These are phyloP conservation scores for Cantharis rufa DNA, from an alignment of 2,888 invertebrate species.

Conservation along the genomic window DNA sequence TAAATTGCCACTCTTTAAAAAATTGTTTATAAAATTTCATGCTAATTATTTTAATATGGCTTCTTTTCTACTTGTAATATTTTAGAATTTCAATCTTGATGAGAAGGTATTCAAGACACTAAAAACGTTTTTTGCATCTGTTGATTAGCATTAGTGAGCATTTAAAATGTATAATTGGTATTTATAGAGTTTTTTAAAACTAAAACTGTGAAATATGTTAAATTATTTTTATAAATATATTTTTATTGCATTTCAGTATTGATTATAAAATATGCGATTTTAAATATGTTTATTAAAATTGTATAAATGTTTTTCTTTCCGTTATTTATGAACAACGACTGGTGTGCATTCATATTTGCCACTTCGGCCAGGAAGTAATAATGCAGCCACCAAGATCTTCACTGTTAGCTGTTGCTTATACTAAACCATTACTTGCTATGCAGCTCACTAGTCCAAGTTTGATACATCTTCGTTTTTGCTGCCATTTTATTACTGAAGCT, in stretches of 20 bases:
- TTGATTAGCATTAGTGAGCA: neutral
- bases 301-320: neutral
- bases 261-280: neutral
- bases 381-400: no score
- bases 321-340: neutral
- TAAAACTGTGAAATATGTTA: slow-evolving; percentile 7
- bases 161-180: neutral
- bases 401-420: no score
- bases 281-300: slow-evolving; percentile 3
- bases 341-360: no score
- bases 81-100: neutral
- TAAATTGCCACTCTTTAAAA: neutral
- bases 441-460: no score
- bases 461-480: no score
- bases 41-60: neutral
- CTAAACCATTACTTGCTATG: no score
- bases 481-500: no score
- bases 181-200: neutral
- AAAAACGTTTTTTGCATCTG: neutral
- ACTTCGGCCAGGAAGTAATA: no score
- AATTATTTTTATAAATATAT: slow-evolving; percentile 11
- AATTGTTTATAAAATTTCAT: neutral
- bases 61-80: neutral
- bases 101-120: neutral
- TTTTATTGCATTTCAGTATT: slow-evolving; percentile 1